Evolutionary conservation across 2,797 vertebrate species (phyloP).

Genomic region (Perodicticus potto): DNA sequence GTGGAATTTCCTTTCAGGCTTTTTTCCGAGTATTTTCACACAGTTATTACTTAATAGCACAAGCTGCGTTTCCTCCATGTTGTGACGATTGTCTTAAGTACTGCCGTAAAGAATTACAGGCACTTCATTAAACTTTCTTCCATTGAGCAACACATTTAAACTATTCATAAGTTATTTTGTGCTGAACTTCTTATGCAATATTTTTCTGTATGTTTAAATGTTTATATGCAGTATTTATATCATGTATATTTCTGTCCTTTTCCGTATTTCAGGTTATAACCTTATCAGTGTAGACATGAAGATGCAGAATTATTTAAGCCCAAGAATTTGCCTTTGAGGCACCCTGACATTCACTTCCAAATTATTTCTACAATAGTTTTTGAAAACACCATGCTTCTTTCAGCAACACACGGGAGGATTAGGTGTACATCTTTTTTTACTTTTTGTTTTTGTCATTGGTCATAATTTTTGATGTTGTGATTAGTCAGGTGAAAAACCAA

Average conservation of each 20-base stretch:
- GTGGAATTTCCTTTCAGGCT: background rate
- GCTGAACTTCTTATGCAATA: background rate
- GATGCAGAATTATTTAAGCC: background rate
- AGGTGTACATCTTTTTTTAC: background rate
- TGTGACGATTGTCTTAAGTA: background rate
- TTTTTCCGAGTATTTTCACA: background rate
- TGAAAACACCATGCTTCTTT: background rate
- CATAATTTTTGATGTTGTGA: background rate
- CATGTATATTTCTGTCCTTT: background rate
- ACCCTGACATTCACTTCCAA: background rate
- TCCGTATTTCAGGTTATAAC: background rate
- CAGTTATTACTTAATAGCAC: background rate
- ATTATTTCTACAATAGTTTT: background rate
- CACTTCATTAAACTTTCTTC: background rate
- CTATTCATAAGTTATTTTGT: background rate
- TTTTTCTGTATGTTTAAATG: background rate
- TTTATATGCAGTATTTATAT: background rate
- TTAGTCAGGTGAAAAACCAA: background rate
- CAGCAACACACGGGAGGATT: background rate
- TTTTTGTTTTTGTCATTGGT: background rate
- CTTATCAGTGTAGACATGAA: background rate
- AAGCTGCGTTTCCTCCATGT: background rate
- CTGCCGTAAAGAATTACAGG: background rate
- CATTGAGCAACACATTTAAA: background rate
- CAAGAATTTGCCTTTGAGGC: background rate